Evolutionary conservation across 2,888 invertebrate species (phyloP), one percentile per base, ranked within the genome.

Genomic region (Eudasyphora cyanicolor): DNA sequence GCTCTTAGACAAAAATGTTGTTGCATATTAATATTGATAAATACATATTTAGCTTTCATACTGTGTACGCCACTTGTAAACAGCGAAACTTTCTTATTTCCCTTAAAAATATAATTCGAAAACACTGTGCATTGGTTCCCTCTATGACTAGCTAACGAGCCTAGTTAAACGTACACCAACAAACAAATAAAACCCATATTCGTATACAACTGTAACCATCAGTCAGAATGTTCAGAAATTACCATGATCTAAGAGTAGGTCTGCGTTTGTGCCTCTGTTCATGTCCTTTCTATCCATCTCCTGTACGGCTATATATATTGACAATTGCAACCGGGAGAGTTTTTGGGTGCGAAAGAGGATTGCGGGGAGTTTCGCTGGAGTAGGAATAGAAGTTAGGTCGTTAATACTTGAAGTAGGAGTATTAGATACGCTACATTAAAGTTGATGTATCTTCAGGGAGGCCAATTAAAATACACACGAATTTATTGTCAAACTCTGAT

Each of bases 381-480:
- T 57, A 75, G 70, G 67, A 67, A 84, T 78, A 75, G 78, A 79
- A 78, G 84, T 79, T 73, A 78, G 81, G 81, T 81, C 81, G 84
- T 84, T 84, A 84, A 81, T 84, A 84, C 81, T 84, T 79, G 78
- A 81, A 84, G 84, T 79, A 76, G 60, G n/a, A 17, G 81, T 81
- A 84, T 84, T 84, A 84, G 84, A 81, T 84, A 79, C 84, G 84
- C 78, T 81, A 84, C 84, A 84, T 84, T 84, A 84, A 81, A 84
- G 84, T 84, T 84, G 81, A 84, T 84, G 81, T 81, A 81, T 81
- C 84, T 84, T 79, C 73, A 27, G 84, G 84, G 84, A 76, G 81
- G 81, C 81, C 84, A 84, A 84, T 84, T 84, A 84, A 84, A 83
- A 83, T 77, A 84, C 84, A 81, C 84, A 84, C 78, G 84, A 84